Evolutionary conservation across 2,113 vertebrate species (phyloP).

Genomic region (Guaruba guarouba): DNA sequence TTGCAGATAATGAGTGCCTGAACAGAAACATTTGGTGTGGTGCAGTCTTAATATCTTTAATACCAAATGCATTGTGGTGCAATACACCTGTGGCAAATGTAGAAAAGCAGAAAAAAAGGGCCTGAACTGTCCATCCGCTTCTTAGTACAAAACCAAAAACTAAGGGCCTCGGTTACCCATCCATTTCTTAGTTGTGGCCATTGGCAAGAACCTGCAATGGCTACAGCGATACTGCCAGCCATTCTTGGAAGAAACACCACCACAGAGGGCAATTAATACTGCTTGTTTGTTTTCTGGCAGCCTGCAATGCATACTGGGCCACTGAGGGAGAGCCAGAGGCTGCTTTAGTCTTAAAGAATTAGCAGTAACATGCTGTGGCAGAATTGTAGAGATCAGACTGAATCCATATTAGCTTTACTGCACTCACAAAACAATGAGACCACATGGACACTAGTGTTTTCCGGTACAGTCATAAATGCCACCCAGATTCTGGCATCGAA

Average conservation of each 20-base stretch:
- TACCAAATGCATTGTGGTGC: not conserved
- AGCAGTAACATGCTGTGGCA: slow-evolving; percentile 23
- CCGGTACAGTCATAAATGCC: not conserved
- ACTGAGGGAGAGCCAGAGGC: not conserved
- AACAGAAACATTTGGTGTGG: not conserved
- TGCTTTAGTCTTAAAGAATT: slow-evolving; percentile 32
- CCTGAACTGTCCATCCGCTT: not conserved
- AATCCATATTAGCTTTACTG: not conserved
- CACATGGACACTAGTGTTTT: not conserved
- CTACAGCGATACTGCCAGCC: not conserved
- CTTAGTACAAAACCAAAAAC: not conserved
- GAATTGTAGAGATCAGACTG: not conserved
- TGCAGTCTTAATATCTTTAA: not conserved
- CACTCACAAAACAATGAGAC: not conserved
- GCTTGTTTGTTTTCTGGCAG: slow-evolving; percentile 21
- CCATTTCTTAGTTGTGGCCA: not conserved
- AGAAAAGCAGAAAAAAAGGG: not conserved
- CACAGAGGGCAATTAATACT: slow-evolving; percentile 46
- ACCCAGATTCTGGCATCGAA: not conserved
- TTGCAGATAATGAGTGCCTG: not conserved
- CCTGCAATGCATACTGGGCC: not conserved
- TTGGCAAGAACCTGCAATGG: not conserved
- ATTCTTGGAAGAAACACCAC: slow-evolving; percentile 26
- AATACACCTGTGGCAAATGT: not conserved
- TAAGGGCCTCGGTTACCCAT: not conserved